A percentile compares a stretch with the other conserved stretches of the same genome.
phyloP scores from a whole-genome alignment of 2,113 vertebrate genomes.

The Hyaena hyaena region DNA sequence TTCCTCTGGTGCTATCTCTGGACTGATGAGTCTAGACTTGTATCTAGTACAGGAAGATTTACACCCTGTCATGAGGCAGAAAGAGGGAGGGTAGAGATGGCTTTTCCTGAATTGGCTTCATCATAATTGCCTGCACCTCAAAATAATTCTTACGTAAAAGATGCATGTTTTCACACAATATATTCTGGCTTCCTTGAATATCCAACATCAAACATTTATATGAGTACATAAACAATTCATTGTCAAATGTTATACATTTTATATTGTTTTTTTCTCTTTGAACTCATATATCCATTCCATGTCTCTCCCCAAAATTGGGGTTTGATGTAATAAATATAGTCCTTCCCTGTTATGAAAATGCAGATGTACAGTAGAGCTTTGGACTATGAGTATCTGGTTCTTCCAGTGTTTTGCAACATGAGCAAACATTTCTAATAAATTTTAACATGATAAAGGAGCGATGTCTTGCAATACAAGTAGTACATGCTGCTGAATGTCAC shows the following conservation, averaged over 20 bases:
- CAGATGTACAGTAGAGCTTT: background rate
- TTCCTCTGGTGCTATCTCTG: background rate
- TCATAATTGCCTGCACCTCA: background rate
- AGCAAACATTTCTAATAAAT: too few species aligned
- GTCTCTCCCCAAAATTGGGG: background rate
- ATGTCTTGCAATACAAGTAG: too few species aligned
- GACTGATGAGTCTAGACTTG: background rate
- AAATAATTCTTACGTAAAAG: background rate
- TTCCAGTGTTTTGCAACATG: too few species aligned
- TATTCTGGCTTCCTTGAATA: background rate
- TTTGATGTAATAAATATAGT: background rate
- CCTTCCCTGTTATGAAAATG: background rate
- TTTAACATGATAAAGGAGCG: too few species aligned
- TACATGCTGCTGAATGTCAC: accelerated
- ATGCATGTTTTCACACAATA: background rate
- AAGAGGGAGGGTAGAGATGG: background rate
- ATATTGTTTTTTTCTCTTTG: background rate
- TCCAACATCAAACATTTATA: background rate
- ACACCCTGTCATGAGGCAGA: background rate
- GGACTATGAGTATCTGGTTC: too few species aligned
- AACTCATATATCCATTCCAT: background rate
- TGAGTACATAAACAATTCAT: background rate
- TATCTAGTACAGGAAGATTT: background rate
- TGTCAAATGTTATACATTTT: background rate
- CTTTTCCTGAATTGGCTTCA: background rate